Base-by-base conservation (phyloP, 1,140 invertebrate genomes). In the Megalopta genalis region DNA sequence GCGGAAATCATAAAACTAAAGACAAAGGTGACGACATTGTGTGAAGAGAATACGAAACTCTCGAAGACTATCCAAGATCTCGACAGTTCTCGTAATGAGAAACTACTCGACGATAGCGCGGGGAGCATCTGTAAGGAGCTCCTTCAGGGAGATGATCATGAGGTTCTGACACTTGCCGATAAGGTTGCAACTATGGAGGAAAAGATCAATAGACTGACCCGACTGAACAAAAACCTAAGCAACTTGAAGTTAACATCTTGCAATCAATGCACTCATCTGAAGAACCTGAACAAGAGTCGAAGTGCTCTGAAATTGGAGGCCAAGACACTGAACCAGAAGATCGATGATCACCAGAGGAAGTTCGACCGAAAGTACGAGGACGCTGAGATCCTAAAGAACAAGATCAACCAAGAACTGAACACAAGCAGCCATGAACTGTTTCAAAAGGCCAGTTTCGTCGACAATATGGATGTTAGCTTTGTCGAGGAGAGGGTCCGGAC, bases 401-500 rank as follows among this genome's bases (percentile, higher is more conserved):
- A 91, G 70, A 88, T 85, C 5, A 87, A 85, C 18, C 87, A 92
- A 49, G 85, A 87, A 16, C 70, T 90, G 12, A 82, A 62, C 23
- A 1, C 27, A 21, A 85, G 74, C 14, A 23, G 23, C 23, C 32
- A 18, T 3, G 68, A 77, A 32, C 9, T 27, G 14, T 78, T 84
- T 27, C 14, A 52, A 8, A 80, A 83, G n/a, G n/a, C 37, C 1
- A 78, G 74, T 63, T 67, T 69, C 14, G 54, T 77, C 1, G 66
- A 86, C 1, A 72, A 60, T 10, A 74, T 71, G 60, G 67, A 86
- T 16, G 49, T 86, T 6, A 86, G 52, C 4, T 71, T 39, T 4
- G 23, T 81, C 3, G 84, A 86, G 25, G 77, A 81, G 7, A 70
- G 32, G 23, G 66, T 86, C 32, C 68, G 74, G 27, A 70, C 23